A percentile compares a stretch with the other conserved stretches of the same genome.
Conservation (phyloP, 2,113 vertebrate species). For the Rallus limicola region DNA sequence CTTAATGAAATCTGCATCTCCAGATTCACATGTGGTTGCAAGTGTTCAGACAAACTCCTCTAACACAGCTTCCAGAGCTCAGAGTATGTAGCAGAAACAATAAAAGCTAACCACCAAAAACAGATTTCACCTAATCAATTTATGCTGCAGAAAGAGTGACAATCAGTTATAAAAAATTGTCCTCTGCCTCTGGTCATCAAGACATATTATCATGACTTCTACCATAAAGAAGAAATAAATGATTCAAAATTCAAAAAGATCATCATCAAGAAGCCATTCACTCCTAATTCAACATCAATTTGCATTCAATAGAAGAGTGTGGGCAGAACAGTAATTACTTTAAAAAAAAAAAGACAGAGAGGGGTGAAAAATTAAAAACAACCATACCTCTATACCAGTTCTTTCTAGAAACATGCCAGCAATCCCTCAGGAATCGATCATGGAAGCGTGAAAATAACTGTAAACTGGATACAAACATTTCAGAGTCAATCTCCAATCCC, state of each 20-base stretch:
- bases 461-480: conserved; percentile 44
- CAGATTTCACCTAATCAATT: neutral
- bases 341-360: neutral
- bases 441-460: conserved; percentile 55
- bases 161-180: neutral
- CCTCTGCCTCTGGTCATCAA: neutral
- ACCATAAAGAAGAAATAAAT: neutral
- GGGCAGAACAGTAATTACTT: neutral
- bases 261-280: neutral
- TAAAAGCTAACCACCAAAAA: neutral
- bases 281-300: neutral
- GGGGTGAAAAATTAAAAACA: neutral
- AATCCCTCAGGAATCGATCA: conserved; percentile 58
- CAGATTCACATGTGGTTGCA: rapidly evolving
- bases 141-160: neutral
- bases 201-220: neutral
- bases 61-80: neutral
- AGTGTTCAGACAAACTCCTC: neutral
- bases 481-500: neutral
- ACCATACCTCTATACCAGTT: conserved; percentile 74
- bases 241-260: neutral
- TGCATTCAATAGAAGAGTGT: neutral
- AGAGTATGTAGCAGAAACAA: neutral
- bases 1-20: neutral
- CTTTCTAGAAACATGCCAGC: conserved; percentile 71